A percentile compares a stretch with the other conserved stretches of the same genome.
Evolutionary conservation across 2,888 invertebrate genomes (phyloP).

Genomic region (Ichneumoninae sp.): DNA sequence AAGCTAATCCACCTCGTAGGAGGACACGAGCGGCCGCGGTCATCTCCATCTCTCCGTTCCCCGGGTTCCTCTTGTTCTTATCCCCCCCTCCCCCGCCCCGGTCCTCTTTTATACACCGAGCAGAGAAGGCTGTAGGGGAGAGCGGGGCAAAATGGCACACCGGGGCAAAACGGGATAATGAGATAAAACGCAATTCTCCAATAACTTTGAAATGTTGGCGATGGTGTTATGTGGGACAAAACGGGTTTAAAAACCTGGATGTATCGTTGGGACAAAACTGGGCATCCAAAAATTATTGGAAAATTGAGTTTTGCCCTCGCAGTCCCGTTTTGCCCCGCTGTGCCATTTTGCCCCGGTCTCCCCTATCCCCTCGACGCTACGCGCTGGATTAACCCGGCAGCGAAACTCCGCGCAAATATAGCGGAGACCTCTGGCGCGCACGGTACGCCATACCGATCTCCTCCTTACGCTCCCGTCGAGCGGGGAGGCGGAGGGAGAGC

Average conservation of each 20-base stretch:
- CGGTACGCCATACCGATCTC: conserved; percentile 1
- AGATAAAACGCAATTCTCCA: no score
- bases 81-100: conserved; percentile 21
- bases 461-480: conserved; percentile 5
- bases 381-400: conserved; percentile 58
- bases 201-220: no score
- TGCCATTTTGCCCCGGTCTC: no score
- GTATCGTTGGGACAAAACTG: no score
- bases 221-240: no score
- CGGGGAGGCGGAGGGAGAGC: not conserved
- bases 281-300: no score
- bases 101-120: conserved; percentile 31
- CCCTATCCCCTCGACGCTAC: conserved; percentile 32
- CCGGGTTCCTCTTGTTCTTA: conserved; percentile 11
- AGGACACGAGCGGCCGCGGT: conserved; percentile 83
- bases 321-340: no score
- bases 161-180: no score
- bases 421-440: conserved; percentile 19
- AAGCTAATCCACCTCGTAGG: conserved; percentile 83
- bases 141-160: no score
- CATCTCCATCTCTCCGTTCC: conserved; percentile 71
- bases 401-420: conserved; percentile 40
- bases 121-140: not conserved
- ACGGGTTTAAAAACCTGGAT: no score
- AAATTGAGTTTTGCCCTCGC: no score